Evolutionary conservation across 2,113 vertebrate species (phyloP), one percentile per base, ranked within the genome.

Genomic region (Vimba vimba): DNA sequence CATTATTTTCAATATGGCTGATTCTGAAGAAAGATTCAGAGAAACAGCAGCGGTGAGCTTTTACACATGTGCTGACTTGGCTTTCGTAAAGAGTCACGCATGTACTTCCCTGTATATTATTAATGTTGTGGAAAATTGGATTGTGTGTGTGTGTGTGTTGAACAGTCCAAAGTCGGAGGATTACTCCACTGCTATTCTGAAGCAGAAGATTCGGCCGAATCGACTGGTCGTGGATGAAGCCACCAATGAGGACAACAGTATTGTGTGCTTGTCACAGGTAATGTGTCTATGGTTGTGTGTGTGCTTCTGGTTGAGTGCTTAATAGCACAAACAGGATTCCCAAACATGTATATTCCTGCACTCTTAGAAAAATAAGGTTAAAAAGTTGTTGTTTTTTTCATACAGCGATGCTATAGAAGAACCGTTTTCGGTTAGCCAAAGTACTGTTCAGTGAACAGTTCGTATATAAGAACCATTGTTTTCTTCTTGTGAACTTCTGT

Each of bases 191-290:
- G 95, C 95, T 50, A 95, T 96, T 80, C 90, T 95, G 50, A 94
- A 94, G 52, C 94, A 95, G 91, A 96, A 95, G 77, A 92, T 92
- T 60, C 91, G 95, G 62, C 95, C 95, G 0, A 95, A 95, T 89
- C 91, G 95, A 25, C 93, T 96, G 7, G 60, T 95, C 27, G 95
- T 96, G 88, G 95, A 95, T 10, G 94, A 95, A 86, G 91, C 93
- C 3, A 87, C 91, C 50, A 95, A 93, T 90, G 95, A 95, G 64
- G 95, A 95, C 92, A 95, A 93, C 91, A 95, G 95, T 89, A 94
- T 95, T 11, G 93, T 95, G 76, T 92, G 93, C 87, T 91, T 96
- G 36, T 92, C 95, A 21, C 94, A 94, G 94, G 95, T 93, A 33
- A 88, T 82, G 19, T 81, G 36, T 78, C 17, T 74, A 55, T 27